Evolutionary conservation across 2,888 invertebrate genomes (phyloP).

Genomic region (Caenorhabditis sp.): DNA sequence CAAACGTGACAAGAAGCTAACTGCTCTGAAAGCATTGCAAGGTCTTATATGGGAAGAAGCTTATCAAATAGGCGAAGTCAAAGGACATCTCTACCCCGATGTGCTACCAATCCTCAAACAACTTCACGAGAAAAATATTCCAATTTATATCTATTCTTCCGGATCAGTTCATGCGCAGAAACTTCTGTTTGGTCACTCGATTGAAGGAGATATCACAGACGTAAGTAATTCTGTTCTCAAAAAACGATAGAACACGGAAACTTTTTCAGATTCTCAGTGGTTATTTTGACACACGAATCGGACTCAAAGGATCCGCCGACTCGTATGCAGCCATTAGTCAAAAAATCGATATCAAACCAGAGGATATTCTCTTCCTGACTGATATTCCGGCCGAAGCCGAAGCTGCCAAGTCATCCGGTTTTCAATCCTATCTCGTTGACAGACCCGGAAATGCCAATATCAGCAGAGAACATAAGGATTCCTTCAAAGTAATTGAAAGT

Average conservation of each 20-base stretch:
- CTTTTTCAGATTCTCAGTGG: constrained; percentile 77
- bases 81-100: constrained; percentile 88
- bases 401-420: constrained; percentile 82
- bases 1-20: constrained; percentile 80
- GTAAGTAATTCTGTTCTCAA: constrained; percentile 71
- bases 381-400: constrained; percentile 86
- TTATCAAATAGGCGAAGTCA: constrained; percentile 81
- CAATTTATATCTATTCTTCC: constrained; percentile 87
- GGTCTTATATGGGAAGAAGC: constrained; percentile 88
- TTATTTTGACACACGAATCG: constrained; percentile 87
- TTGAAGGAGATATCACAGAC: constrained; percentile 80
- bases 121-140: constrained; percentile 78
- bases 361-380: constrained; percentile 84
- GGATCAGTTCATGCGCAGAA: constrained; percentile 90
- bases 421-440: constrained; percentile 79
- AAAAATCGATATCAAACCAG: constrained; percentile 77
- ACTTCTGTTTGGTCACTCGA: constrained; percentile 82
- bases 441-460: constrained; percentile 84
- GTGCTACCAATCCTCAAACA: constrained; percentile 80
- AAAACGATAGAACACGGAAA: not conserved
- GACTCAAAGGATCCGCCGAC: constrained; percentile 80
- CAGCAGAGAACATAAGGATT: constrained; percentile 74
- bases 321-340: constrained; percentile 84
- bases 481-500: constrained; percentile 24
- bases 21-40: constrained; percentile 85